Evolutionary conservation across 2,113 vertebrate species (phyloP), one percentile per base, ranked within the genome.

Genomic region (Mustela lutreola): DNA sequence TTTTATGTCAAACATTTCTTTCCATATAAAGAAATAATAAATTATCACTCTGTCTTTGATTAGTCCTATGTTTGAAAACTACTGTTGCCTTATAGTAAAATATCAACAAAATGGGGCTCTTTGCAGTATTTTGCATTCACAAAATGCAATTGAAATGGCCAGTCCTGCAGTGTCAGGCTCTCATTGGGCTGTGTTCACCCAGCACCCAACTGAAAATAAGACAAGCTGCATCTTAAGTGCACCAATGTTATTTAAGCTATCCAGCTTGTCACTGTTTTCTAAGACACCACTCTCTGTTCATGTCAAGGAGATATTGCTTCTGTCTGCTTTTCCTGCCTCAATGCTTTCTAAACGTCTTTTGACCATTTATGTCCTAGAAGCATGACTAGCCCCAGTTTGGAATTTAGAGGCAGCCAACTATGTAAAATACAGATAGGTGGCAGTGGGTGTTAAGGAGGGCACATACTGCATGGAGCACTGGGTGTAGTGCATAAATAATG

Each of bases 1-100:
- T 94, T 94, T 96, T 10, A 70, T 84, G 56, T 42, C 33, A 93
- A 96, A 84, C 5, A 78, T 8, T 65, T 89, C 48, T 87, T 75
- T 63, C 31, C 48, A n/a, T 93, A 53, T 11, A 33, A 73, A 87
- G 53, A 85, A 60, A 16, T 71, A 80, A 19, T 63, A 53, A 50
- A 12, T 36, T 24, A 11, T 45, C 10, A 63, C 14, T 84, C 60
- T 58, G 5, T 39, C 53, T 88, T 93, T 89, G 9, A 36, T 79
- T 67, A 19, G 16, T 80, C 83, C n/a, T 95, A 28, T 86, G 33
- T 84, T 76, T 84, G 58, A 18, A 31, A 7, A 60, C 53, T 60
- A 50, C 4, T 33, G 28, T 82, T 93, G 39, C 53, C 36, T 89
- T 56, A 18, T 48, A 36, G 82, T 78, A 84, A 97, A 87, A 21